phyloP scores from a whole-genome alignment of 2,888 invertebrate species.

The Pseudococcus viburni region DNA sequence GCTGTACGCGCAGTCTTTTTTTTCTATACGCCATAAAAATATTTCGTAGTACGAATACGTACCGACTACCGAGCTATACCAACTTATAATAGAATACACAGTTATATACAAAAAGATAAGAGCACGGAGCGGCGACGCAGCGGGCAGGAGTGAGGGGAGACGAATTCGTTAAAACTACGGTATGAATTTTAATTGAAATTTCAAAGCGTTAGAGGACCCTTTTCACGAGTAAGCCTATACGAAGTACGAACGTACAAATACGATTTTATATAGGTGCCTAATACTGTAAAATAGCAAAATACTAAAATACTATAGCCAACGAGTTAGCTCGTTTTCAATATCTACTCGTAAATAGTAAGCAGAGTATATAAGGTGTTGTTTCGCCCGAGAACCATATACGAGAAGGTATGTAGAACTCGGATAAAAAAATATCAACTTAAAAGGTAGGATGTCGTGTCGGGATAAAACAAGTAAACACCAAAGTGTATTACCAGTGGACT shows the following conservation, averaged over 20 bases:
- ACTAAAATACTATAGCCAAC: no score
- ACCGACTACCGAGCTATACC: background rate
- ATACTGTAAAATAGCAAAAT: no score
- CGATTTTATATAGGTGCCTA: no score
- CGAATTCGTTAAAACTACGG: background rate
- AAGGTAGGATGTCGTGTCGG: no score
- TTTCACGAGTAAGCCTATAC: background rate
- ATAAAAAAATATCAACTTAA: no score
- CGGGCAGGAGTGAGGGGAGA: background rate
- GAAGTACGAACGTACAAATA: background rate
- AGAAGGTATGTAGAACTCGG: no score
- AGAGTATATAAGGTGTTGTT: no score
- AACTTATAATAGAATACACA: background rate
- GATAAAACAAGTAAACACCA: no score
- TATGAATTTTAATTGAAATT: slow-evolving; percentile 40
- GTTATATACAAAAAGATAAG: background rate
- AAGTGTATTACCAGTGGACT: no score
- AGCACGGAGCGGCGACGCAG: background rate
- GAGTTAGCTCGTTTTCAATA: no score
- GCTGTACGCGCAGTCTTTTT: background rate
- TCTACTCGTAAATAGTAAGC: no score
- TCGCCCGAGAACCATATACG: no score
- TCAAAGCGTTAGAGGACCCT: background rate
- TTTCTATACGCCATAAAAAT: background rate
- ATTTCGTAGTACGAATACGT: background rate